Base-by-base conservation (phyloP, 2,888 invertebrate genomes). In the Cephus pygmeus region DNA sequence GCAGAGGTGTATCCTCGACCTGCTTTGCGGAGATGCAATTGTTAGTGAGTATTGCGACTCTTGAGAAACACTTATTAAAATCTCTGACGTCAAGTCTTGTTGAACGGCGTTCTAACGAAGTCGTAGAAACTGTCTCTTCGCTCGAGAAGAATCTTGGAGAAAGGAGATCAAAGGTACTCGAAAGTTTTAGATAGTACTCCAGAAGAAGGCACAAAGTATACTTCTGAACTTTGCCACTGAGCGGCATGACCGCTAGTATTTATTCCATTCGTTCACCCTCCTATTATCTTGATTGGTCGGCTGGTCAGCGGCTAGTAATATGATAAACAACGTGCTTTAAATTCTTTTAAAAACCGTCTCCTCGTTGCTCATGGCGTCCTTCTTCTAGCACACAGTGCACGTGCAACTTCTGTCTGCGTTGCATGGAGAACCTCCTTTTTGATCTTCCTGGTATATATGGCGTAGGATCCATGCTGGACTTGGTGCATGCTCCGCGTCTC, bases 1-100 rank as follows among this genome's bases (percentile, higher is more conserved):
- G 23, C 9, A 56, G 23, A 56, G 56, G 56, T 40, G 15, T 85
- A 86, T 87, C 89, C 88, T 88, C 89, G 89, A 89, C 88, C 87
- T 84, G 84, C 82, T 89, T 90, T 79, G 71, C 56, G 23, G 23
- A 56, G 56, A 56, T 56, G 23, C 56, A 56, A 56, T 23, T 23
- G 56, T 56, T 3, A 56, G 56, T 9, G 56, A 56, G 56, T 9
- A 56, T 56, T 56, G 56, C 56, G 23, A 56, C 56, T 56, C 56
- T 56, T 56, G 23, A 23, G 23, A 56, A 56, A 56, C 9, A 6
- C 56, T 23, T 56, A 56, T 56, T 56, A 56, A 56, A 56, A 56
- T 56, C 56, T 56, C 56, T 56, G 56, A 56, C 56, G 56, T 56
- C 56, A 9, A 56, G 56, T 56, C 23, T 56, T 56, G 56, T 23